Evolutionary conservation across 2,888 invertebrate species (phyloP).

Genomic region (Synergus itoensis): DNA sequence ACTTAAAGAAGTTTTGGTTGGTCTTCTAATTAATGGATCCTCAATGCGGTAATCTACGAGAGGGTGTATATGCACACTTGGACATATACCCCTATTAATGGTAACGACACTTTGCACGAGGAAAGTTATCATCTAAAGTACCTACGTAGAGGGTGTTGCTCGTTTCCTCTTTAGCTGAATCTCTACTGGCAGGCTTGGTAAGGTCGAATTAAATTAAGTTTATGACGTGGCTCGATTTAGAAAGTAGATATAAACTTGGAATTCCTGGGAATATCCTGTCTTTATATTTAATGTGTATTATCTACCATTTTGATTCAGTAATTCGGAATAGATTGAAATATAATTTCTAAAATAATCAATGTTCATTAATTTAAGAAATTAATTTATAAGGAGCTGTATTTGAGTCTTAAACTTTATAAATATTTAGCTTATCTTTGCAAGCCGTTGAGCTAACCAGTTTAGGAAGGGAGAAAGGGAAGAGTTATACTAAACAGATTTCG

Average conservation of each 20-base stretch:
- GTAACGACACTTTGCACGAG: conserved; percentile 34
- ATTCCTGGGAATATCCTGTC: conserved; percentile 18
- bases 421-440: conserved; percentile 2
- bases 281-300: neutral
- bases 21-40: conserved; percentile 46
- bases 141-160: conserved; percentile 39
- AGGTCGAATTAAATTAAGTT: conserved; percentile 53
- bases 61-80: conserved; percentile 23
- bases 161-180: conserved; percentile 25
- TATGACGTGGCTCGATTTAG: conserved; percentile 25
- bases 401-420: conserved; percentile 12
- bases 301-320: neutral
- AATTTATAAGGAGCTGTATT: neutral
- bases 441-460: conserved; percentile 47
- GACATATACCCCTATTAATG: neutral
- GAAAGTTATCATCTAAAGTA: conserved; percentile 39
- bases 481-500: conserved; percentile 52
- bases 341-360: neutral
- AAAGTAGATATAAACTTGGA: conserved; percentile 12
- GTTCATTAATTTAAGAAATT: conserved; percentile 12
- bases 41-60: conserved; percentile 41
- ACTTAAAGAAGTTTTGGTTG: conserved; percentile 37
- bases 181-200: conserved; percentile 41
- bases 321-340: too few species aligned
- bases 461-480: conserved; percentile 51